Conservation (phyloP, 30 jellyfish, hydroid and myxozoan species). For the Clytia hemisphaerica region DNA sequence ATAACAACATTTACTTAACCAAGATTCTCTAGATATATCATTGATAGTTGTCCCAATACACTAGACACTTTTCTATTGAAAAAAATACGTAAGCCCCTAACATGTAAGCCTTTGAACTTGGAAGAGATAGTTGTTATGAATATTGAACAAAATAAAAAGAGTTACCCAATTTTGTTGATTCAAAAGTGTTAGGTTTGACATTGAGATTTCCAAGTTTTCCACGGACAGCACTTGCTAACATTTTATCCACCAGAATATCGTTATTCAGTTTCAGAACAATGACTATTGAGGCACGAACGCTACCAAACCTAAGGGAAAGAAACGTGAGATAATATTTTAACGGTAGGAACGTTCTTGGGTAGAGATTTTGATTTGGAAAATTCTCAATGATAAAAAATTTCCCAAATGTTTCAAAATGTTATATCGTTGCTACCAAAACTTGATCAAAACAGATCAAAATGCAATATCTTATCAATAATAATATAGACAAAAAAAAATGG, state of each 20-base stretch:
- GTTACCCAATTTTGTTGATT: slow-evolving; percentile 46
- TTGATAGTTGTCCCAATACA: too few species aligned
- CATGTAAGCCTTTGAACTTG: slow-evolving; percentile 1
- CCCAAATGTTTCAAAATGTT: too few species aligned
- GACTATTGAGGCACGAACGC: slow-evolving; percentile 32
- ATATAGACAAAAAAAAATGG: too few species aligned
- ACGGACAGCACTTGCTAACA: slow-evolving; percentile 28
- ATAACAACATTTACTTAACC: too few species aligned
- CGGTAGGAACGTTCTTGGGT: too few species aligned
- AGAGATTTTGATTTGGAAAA: too few species aligned
- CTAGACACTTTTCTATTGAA: background rate
- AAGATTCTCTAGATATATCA: too few species aligned
- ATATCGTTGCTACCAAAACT: too few species aligned
- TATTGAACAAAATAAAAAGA: background rate
- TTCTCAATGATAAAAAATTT: too few species aligned
- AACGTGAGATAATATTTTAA: background rate
- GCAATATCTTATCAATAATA: too few species aligned
- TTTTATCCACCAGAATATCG: slow-evolving; percentile 26
- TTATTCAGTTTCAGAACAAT: slow-evolving; percentile 35
- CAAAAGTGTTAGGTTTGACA: slow-evolving; percentile 41
- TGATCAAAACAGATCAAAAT: too few species aligned
- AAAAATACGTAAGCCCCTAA: background rate
- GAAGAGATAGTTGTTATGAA: background rate
- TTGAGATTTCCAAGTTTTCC: slow-evolving; percentile 37
- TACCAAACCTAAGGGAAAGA: slow-evolving; percentile 49